These are phyloP conservation scores for Heliconius sara DNA, from an alignment of 2,888 invertebrate species.

Conservation along the genomic window DNA sequence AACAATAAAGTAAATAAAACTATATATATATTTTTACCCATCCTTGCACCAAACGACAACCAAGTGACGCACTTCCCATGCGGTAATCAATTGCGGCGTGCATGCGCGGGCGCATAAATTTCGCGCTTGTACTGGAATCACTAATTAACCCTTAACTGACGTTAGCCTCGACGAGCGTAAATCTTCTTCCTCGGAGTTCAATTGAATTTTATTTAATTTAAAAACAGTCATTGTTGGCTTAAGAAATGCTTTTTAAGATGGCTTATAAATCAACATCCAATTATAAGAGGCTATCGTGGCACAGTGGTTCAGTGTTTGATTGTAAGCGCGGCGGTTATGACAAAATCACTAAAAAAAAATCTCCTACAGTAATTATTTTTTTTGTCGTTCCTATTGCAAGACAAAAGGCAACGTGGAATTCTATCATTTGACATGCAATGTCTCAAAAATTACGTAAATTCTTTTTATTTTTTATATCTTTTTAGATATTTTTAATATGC, in stretches of 20 bases:
- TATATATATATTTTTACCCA: background rate
- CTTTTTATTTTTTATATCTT: no score
- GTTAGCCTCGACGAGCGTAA: conserved; percentile 62
- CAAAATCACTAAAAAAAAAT: no score
- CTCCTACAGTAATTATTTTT: background rate
- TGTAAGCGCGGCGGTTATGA: background rate
- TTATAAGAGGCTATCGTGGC: background rate
- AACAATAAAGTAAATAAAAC: background rate
- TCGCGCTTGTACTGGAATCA: conserved; percentile 64
- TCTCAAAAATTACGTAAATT: background rate
- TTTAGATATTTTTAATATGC: no score
- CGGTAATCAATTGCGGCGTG: conserved; percentile 67
- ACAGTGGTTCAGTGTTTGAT: background rate
- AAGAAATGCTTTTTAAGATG: conserved; percentile 17
- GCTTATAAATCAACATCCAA: conserved; percentile 12
- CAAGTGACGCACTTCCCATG: conserved; percentile 54
- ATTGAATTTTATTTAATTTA: conserved; percentile 65
- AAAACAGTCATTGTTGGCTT: conserved; percentile 15
- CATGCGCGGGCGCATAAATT: conserved; percentile 66
- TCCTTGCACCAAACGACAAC: conserved; percentile 34
- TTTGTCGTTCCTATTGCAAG: background rate
- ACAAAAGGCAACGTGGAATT: background rate
- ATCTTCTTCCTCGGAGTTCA: conserved; percentile 66
- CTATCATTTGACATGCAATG: background rate
- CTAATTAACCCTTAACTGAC: conserved; percentile 79